These are phyloP conservation scores for Malurus melanocephalus DNA, from an alignment of 2,113 vertebrate species.

Conservation along the genomic window DNA sequence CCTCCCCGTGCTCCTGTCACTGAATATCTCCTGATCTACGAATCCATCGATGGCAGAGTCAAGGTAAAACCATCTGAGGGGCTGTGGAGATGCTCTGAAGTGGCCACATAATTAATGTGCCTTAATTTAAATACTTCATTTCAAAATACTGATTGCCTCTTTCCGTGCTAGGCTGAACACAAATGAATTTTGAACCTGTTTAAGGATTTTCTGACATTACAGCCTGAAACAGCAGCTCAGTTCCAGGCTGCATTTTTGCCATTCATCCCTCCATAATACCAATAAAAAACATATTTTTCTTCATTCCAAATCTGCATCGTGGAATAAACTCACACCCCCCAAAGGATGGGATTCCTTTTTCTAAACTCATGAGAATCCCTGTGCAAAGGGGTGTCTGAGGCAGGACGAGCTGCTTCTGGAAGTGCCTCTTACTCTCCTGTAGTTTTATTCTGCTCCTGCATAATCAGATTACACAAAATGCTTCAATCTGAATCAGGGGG, in stretches of 20 bases:
- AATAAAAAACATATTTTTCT: not conserved
- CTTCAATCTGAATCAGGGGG: not conserved
- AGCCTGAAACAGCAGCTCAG: not conserved
- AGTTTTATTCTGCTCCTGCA: not conserved
- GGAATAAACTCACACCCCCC: not conserved
- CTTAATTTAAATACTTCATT: not conserved
- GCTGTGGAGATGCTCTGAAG: not conserved
- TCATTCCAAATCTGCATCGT: not conserved
- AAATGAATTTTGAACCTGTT: not conserved
- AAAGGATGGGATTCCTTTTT: not conserved
- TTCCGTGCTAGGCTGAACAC: not conserved
- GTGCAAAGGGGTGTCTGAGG: not conserved
- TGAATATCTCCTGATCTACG: conserved; percentile 87
- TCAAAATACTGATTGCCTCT: not conserved
- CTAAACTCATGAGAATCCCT: not conserved
- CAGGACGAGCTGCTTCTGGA: not conserved
- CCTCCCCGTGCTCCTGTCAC: conserved; percentile 86
- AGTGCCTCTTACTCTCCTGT: not conserved
- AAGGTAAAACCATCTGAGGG: conserved; percentile 70
- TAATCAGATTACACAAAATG: not conserved
- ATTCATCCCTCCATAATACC: not conserved
- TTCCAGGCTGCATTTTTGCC: not conserved
- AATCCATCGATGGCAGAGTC: conserved; percentile 82
- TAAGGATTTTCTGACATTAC: not conserved
- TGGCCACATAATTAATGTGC: not conserved